Evolutionary conservation across 2,888 invertebrate species (phyloP).

Genomic region (Pherbina coryleti): DNA sequence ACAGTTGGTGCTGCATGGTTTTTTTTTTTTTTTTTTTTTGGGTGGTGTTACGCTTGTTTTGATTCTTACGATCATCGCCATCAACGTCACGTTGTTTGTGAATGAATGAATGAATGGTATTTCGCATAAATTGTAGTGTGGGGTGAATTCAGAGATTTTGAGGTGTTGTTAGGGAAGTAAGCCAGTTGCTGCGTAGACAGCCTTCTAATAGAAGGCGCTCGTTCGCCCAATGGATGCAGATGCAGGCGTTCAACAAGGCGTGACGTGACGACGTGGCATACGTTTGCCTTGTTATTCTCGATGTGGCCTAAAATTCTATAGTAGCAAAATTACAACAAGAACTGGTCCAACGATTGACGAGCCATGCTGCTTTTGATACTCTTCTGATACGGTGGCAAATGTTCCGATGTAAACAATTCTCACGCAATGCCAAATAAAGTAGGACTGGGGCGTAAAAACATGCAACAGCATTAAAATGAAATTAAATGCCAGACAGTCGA

Average conservation of each 20-base stretch:
- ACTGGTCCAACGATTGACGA: not conserved
- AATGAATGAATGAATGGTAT: not conserved
- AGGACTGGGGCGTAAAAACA: not conserved
- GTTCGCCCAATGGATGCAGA: no score
- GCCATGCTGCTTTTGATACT: not conserved
- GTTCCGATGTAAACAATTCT: not conserved
- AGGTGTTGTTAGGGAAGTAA: not conserved
- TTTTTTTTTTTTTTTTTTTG: not conserved
- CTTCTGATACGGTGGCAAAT: not conserved
- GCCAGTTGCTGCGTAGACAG: not conserved
- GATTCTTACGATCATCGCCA: not conserved
- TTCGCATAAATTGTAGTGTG: not conserved
- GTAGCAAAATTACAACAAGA: not conserved
- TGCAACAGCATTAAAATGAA: slow-evolving; percentile 5
- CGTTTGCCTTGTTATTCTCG: no score
- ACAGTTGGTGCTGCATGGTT: not conserved
- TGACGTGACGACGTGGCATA: not conserved
- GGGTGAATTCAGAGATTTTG: not conserved
- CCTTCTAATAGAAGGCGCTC: no score
- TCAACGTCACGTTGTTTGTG: slow-evolving; percentile 1
- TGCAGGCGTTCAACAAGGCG: not conserved
- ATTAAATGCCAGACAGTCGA: slow-evolving; percentile 21
- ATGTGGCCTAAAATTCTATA: not conserved
- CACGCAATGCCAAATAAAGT: not conserved
- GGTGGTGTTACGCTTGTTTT: not conserved